phyloP scores from a whole-genome alignment of 1,140 invertebrate species.

The Metopolophium dirhodum region DNA sequence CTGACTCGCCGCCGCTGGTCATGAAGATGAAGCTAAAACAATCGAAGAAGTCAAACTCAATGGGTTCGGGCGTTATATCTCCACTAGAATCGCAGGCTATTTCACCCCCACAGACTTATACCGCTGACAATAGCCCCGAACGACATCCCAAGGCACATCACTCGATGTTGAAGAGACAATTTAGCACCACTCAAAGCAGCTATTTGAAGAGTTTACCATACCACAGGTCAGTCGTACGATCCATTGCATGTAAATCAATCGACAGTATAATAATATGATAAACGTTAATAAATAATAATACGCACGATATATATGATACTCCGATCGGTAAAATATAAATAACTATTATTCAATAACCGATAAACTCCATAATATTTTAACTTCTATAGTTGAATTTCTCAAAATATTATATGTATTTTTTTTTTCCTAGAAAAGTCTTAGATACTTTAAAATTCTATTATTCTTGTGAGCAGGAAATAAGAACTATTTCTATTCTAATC shows the following conservation, averaged over 20 bases:
- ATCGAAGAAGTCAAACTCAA: not conserved
- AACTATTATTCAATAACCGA: not conserved
- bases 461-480: not conserved
- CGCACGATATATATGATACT: not conserved
- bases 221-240: slow-evolving; percentile 37
- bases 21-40: slow-evolving; percentile 51
- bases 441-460: not conserved
- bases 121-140: slow-evolving; percentile 35
- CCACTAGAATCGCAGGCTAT: slow-evolving; percentile 10
- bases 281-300: not conserved
- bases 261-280: not conserved
- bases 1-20: slow-evolving; percentile 20
- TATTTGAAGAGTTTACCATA: slow-evolving; percentile 37
- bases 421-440: not conserved
- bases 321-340: not conserved
- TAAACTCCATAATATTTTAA: not conserved
- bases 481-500: not conserved
- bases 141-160: not conserved
- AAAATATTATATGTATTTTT: too few species aligned
- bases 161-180: slow-evolving; percentile 28
- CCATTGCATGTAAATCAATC: not conserved
- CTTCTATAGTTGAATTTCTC: not conserved
- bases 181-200: slow-evolving; percentile 28
- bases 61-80: slow-evolving; percentile 16
- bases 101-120: not conserved